Conservation (phyloP, 2,113 vertebrate species). For the Stigmatopora argus region DNA sequence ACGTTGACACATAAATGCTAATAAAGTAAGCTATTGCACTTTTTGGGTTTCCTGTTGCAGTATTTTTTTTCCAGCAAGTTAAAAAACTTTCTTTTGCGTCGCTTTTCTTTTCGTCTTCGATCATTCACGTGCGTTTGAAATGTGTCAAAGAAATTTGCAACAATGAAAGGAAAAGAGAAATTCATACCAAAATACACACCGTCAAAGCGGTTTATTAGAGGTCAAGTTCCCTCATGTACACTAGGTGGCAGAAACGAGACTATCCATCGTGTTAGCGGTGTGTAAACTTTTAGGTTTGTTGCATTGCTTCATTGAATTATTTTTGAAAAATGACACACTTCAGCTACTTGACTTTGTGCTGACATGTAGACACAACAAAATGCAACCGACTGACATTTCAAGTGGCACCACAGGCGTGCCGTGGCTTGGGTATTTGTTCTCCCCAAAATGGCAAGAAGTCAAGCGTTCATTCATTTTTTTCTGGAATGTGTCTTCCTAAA, state of each 20-base stretch:
- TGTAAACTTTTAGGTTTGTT: background rate
- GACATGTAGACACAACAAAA: background rate
- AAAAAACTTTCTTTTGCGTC: too few species aligned
- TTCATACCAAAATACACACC: too few species aligned
- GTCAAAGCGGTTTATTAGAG: too few species aligned
- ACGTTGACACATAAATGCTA: background rate
- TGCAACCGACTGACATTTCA: conserved; percentile 7
- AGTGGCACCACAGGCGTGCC: conserved; percentile 4
- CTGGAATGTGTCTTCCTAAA: conserved; percentile 15
- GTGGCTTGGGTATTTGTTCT: conserved; percentile 3
- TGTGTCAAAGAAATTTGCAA: too few species aligned
- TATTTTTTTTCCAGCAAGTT: background rate
- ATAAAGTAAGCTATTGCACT: background rate
- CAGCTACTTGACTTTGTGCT: background rate
- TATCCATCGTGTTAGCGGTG: background rate
- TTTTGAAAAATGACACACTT: background rate
- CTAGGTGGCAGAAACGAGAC: conserved; percentile 41
- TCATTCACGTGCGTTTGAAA: too few species aligned
- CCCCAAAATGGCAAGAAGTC: conserved; percentile 8
- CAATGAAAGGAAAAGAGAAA: too few species aligned
- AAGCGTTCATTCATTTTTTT: conserved; percentile 5
- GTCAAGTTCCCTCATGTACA: conserved; percentile 18
- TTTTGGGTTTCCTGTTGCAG: background rate
- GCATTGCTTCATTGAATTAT: background rate
- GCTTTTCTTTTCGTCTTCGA: too few species aligned